A percentile compares a stretch with the other conserved stretches of the same genome.
These are phyloP conservation scores for Eira barbara DNA, from an alignment of 2,113 vertebrate species.

Conservation along the genomic window DNA sequence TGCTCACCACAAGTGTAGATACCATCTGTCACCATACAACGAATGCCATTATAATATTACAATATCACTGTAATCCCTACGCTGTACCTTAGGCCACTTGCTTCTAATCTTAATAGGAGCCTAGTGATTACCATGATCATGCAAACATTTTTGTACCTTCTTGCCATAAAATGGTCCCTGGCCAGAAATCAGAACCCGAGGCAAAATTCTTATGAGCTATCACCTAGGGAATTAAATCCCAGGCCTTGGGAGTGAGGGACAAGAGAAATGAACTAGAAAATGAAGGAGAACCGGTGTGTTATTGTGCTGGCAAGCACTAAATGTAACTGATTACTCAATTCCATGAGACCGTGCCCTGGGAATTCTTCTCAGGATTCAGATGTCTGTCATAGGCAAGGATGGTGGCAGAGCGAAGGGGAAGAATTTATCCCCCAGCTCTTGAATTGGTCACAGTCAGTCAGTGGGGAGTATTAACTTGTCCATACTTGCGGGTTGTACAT, in stretches of 20 bases:
- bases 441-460: neutral
- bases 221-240: neutral
- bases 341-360: neutral
- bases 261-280: conserved; percentile 3
- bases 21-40: neutral
- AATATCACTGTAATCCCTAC: neutral
- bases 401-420: neutral
- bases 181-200: neutral
- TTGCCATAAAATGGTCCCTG: neutral
- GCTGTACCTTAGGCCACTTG: neutral
- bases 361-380: neutral
- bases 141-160: neutral
- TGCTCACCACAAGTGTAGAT: neutral
- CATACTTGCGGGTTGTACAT: neutral
- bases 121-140: neutral
- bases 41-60: neutral
- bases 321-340: neutral
- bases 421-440: neutral
- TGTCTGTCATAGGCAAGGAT: neutral
- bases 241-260: neutral
- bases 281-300: neutral
- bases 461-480: neutral
- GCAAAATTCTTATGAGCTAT: neutral
- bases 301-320: neutral
- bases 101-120: neutral